Percentiles rank a stretch among this genome's conserved stretches.
phyloP scores from a whole-genome alignment of 2,888 invertebrate species.

The Syritta pipiens region DNA sequence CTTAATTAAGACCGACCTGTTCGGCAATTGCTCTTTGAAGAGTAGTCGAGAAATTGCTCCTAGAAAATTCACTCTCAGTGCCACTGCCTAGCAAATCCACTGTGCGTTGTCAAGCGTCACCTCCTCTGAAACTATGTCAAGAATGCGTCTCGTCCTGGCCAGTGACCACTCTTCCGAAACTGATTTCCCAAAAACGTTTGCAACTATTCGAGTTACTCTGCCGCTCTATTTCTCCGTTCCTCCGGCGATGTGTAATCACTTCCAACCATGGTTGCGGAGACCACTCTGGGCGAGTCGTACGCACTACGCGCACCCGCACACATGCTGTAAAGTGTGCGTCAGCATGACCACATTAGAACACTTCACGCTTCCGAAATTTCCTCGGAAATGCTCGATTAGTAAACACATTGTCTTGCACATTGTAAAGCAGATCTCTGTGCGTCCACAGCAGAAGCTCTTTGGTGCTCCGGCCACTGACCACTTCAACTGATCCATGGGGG shows the following conservation, averaged over 20 bases:
- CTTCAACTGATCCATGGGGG: conserved; percentile 54
- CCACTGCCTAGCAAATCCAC: background rate
- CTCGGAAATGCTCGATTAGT: conserved; percentile 44
- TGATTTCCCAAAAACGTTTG: background rate
- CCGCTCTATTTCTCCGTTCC: conserved; percentile 42
- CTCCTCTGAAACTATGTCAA: conserved; percentile 15
- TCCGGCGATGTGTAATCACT: too few relatives aligned
- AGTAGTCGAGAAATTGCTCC: too few relatives aligned
- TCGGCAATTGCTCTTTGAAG: background rate
- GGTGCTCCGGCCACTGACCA: conserved; percentile 32
- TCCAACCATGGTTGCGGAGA: conserved; percentile 9
- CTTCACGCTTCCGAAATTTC: conserved; percentile 65
- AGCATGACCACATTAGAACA: conserved; percentile 63
- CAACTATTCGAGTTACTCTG: background rate
- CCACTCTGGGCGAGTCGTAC: too few relatives aligned
- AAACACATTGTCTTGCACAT: conserved; percentile 64
- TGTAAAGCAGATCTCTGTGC: conserved; percentile 55
- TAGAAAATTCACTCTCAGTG: background rate
- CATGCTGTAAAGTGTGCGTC: conserved; percentile 45
- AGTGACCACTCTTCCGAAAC: background rate
- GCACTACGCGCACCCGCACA: conserved; percentile 11
- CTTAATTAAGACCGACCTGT: too few relatives aligned
- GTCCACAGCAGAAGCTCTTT: conserved; percentile 48
- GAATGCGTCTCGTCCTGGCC: conserved; percentile 1
- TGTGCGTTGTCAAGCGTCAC: conserved; percentile 18